Percentiles rank a stretch among this genome's conserved stretches.
phyloP scores from a whole-genome alignment of 1,140 invertebrate species.

The Nymphalis io region DNA sequence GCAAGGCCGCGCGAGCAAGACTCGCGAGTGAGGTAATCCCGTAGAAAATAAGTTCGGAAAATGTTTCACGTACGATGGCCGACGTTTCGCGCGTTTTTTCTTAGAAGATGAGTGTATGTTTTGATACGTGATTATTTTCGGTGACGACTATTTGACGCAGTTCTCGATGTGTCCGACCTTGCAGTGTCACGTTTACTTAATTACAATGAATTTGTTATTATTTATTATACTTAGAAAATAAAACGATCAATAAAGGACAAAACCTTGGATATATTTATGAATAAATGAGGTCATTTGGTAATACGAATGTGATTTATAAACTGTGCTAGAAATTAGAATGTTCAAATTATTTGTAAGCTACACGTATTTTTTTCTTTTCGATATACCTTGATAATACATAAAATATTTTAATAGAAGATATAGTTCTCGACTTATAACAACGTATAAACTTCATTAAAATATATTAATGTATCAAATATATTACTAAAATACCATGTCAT shows the following conservation, averaged over 20 bases:
- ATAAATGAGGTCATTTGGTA: background rate
- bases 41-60: conserved; percentile 60
- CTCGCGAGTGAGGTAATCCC: conserved; percentile 57
- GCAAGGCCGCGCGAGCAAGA: conserved; percentile 40
- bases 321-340: too few species aligned
- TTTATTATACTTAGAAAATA: background rate
- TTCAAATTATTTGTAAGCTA: too few species aligned
- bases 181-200: background rate
- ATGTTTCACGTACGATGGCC: conserved; percentile 34
- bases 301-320: too few species aligned
- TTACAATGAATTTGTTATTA: conserved; percentile 2
- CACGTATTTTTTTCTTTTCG: too few species aligned
- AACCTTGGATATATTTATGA: background rate
- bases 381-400: too few species aligned
- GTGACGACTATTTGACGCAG: conserved; percentile 30
- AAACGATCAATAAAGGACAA: background rate
- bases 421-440: too few species aligned
- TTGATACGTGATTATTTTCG: conserved; percentile 24
- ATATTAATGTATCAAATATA: too few species aligned
- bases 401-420: too few species aligned
- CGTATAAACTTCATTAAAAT: too few species aligned
- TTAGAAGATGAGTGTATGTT: conserved; percentile 43
- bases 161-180: conserved; percentile 1
- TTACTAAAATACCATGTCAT: too few species aligned
- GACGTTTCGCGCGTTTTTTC: conserved; percentile 61